Evolutionary conservation across 2,888 invertebrate genomes (phyloP).

Genomic region (Lottia gigantea): DNA sequence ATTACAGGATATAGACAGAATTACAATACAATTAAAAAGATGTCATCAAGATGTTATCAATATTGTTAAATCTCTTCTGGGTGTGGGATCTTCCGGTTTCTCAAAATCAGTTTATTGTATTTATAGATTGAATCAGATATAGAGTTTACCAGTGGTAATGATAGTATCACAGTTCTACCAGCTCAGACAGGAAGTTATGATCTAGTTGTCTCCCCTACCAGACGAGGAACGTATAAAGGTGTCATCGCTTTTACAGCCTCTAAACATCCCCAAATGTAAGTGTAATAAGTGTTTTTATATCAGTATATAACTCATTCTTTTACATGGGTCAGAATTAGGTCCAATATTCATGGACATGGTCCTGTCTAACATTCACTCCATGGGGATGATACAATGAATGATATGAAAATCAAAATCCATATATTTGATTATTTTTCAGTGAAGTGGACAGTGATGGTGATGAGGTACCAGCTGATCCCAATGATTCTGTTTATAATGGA

Average conservation of each 20-base stretch:
- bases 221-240: slow-evolving; percentile 62
- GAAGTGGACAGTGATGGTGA: slow-evolving; percentile 69
- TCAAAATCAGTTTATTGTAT: not conserved
- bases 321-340: too few relatives aligned
- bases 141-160: slow-evolving; percentile 60
- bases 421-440: slow-evolving; percentile 39
- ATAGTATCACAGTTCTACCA: slow-evolving; percentile 59
- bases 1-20: too few relatives aligned
- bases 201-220: slow-evolving; percentile 53
- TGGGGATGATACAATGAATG: too few relatives aligned
- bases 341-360: too few relatives aligned
- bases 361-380: too few relatives aligned
- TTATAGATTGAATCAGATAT: slow-evolving; percentile 65
- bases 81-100: not conserved
- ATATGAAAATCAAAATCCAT: too few relatives aligned
- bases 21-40: too few relatives aligned
- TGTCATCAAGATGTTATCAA: too few relatives aligned
- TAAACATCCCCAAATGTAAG: slow-evolving; percentile 57
- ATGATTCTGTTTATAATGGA: slow-evolving; percentile 54
- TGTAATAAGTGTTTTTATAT: slow-evolving; percentile 11
- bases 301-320: not conserved
- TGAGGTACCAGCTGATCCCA: slow-evolving; percentile 56
- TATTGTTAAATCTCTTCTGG: too few relatives aligned
- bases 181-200: slow-evolving; percentile 61
- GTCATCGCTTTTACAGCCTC: slow-evolving; percentile 65